Percentiles rank a stretch among this genome's conserved stretches.
phyloP scores from a whole-genome alignment of 2,113 vertebrate genomes.

The Cichladusa arquata region DNA sequence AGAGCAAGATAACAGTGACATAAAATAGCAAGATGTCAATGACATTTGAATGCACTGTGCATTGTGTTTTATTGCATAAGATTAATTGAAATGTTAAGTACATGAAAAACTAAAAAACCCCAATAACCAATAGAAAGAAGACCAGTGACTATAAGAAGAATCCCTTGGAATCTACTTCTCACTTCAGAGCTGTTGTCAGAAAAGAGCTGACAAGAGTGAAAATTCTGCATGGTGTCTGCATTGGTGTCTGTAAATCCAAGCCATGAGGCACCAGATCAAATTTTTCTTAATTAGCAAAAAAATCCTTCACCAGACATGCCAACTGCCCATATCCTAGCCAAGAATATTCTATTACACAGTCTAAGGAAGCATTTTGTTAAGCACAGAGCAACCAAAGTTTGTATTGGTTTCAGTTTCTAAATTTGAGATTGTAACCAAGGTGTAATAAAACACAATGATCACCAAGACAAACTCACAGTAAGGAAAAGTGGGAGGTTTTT shows the following conservation, averaged over 20 bases:
- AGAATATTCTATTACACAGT: not conserved
- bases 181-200: not conserved
- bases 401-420: not conserved
- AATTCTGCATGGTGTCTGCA: not conserved
- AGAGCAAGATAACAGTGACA: not conserved
- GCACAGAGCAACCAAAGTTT: not conserved
- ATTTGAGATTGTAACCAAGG: not conserved
- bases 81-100: not conserved
- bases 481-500: not conserved
- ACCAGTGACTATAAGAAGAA: not conserved
- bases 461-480: not conserved
- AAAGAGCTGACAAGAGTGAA: not conserved
- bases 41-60: not conserved
- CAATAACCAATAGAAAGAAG: not conserved
- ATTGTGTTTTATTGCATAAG: not conserved
- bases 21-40: not conserved
- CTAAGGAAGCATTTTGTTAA: not conserved
- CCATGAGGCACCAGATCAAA: not conserved
- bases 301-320: not conserved
- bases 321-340: not conserved
- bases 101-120: not conserved
- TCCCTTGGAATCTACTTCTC: not conserved
- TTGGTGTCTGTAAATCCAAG: not conserved
- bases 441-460: not conserved
- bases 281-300: not conserved